Conservation (phyloP, 2,113 vertebrate species). For the Naja naja region DNA sequence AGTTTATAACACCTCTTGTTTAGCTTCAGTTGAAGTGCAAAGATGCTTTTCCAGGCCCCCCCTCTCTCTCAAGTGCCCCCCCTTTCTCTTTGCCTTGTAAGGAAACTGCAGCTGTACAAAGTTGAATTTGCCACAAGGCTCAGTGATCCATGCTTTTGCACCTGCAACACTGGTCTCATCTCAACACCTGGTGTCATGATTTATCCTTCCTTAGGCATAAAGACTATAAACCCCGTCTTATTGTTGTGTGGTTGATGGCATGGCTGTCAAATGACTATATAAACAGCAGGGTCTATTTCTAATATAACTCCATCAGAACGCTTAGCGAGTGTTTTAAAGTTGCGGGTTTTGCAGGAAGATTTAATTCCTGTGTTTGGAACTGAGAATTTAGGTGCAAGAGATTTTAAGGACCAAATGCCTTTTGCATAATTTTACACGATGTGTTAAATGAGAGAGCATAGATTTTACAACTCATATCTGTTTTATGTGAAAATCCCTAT, state of each 20-base stretch:
- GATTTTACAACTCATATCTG: neutral
- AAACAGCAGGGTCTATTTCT: constrained; percentile 58
- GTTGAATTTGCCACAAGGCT: constrained; percentile 71
- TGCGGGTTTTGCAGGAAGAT: constrained; percentile 32
- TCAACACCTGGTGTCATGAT: constrained; percentile 76
- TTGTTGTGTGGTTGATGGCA: constrained; percentile 50
- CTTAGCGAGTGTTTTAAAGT: constrained; percentile 13
- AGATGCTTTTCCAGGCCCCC: constrained; percentile 55
- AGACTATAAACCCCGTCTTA: constrained; percentile 58
- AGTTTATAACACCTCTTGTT: constrained; percentile 46
- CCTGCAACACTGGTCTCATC: constrained; percentile 82
- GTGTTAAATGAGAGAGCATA: neutral
- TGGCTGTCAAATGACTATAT: constrained; percentile 61
- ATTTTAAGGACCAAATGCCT: neutral
- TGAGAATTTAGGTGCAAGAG: constrained; percentile 13
- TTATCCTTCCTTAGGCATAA: constrained; percentile 67
- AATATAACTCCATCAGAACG: constrained; percentile 54
- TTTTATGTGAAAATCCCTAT: neutral
- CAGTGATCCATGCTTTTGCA: constrained; percentile 74
- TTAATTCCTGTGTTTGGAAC: constrained; percentile 18
- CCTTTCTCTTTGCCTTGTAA: constrained; percentile 54
- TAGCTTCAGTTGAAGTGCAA: constrained; percentile 48
- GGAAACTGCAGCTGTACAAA: constrained; percentile 74
- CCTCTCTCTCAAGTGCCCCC: constrained; percentile 41
- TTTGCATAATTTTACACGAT: constrained; percentile 10